Conservation (phyloP, 23 tunicate genomes). For the Styela plicata region DNA sequence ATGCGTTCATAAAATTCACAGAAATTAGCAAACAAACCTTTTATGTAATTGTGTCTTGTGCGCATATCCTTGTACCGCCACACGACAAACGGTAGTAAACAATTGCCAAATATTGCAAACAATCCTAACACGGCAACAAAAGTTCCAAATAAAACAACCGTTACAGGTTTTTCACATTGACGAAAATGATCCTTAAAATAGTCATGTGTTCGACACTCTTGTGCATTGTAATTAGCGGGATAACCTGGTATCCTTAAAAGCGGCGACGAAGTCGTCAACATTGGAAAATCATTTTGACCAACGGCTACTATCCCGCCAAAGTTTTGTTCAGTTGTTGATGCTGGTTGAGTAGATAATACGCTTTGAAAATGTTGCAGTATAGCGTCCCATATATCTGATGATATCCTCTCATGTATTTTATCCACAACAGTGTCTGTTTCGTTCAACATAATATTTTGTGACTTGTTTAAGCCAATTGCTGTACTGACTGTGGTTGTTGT, state of each 20-base stretch:
- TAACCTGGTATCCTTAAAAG: background rate
- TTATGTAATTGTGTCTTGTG: slow-evolving; percentile 23
- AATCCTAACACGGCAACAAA: slow-evolving; percentile 4
- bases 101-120: slow-evolving; percentile 1
- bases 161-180: slow-evolving; percentile 7
- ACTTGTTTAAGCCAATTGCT: background rate
- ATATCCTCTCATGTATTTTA: background rate
- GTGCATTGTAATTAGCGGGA: slow-evolving; percentile 10
- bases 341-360: background rate
- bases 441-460: background rate
- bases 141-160: slow-evolving; percentile 7
- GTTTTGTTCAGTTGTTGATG: background rate
- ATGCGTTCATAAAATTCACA: no score
- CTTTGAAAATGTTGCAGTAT: background rate
- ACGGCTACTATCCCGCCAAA: background rate
- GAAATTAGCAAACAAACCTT: background rate
- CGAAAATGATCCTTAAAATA: background rate
- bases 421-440: background rate
- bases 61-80: slow-evolving; percentile 15
- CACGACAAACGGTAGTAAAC: slow-evolving; percentile 19
- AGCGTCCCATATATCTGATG: background rate
- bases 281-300: background rate
- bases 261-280: background rate
- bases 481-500: background rate
- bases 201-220: background rate